Percentiles rank a stretch among this genome's conserved stretches.
Evolutionary conservation across 2,888 invertebrate genomes (phyloP).

Genomic region (Drosophila mercatorum): DNA sequence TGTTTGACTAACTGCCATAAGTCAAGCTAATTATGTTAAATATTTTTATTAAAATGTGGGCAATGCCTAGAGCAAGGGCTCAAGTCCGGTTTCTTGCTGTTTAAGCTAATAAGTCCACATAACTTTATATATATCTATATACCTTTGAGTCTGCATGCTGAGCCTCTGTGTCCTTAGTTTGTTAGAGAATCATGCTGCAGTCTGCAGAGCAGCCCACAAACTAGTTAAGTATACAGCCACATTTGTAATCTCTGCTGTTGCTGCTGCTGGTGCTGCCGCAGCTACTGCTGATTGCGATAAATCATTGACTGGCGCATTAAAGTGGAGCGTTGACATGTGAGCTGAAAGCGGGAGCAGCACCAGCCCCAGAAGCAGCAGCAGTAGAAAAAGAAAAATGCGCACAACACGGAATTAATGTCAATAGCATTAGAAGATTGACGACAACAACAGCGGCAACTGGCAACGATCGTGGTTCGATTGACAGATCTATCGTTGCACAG

Average conservation of each 20-base stretch:
- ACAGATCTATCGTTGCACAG: conserved; percentile 24
- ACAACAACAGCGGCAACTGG: conserved; percentile 55
- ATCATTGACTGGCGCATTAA: conserved; percentile 60
- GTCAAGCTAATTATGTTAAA: conserved; percentile 1
- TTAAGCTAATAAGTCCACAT: not conserved
- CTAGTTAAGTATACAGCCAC: conserved; percentile 36
- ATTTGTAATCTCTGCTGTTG: conserved; percentile 49
- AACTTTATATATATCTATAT: not conserved
- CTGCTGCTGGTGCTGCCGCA: conserved; percentile 6
- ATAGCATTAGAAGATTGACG: conserved; percentile 70
- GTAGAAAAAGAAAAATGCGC: conserved; percentile 63
- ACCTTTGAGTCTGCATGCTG: not conserved
- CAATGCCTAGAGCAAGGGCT: not conserved
- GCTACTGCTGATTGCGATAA: conserved; percentile 52
- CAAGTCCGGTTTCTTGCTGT: not conserved
- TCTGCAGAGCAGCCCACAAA: conserved; percentile 31
- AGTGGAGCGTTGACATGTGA: conserved; percentile 69
- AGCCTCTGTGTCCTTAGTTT: conserved; percentile 24
- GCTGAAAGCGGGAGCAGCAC: conserved; percentile 44
- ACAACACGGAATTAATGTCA: conserved; percentile 79
- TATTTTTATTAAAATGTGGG: not conserved
- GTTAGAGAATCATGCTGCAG: conserved; percentile 34
- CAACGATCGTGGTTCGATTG: conserved; percentile 40
- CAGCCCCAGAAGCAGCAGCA: conserved; percentile 5
- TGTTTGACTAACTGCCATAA: not conserved